phyloP scores from a whole-genome alignment of 2,888 invertebrate genomes.

The Troglohyphantes excavatus region DNA sequence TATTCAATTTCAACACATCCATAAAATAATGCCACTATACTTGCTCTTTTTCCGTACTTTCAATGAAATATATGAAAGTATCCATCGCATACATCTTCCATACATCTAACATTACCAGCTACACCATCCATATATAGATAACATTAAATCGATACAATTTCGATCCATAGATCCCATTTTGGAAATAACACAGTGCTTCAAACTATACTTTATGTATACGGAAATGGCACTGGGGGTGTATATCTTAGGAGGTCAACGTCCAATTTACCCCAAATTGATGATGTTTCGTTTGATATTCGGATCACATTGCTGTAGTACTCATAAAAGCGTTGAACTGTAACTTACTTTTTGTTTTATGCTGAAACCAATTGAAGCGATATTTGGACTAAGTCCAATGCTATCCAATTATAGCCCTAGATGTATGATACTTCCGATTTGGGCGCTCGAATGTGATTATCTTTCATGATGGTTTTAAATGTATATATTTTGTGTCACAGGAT shows the following conservation, averaged over 20 bases:
- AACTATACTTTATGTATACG: background rate
- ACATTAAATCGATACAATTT: too few species aligned
- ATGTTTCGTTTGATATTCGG: background rate
- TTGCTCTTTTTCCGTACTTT: too few species aligned
- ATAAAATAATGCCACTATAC: too few species aligned
- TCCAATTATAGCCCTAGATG: background rate
- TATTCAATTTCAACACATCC: too few species aligned
- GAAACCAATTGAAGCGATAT: background rate
- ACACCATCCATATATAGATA: too few species aligned
- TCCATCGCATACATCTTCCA: too few species aligned
- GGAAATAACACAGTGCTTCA: too few species aligned
- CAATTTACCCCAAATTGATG: background rate
- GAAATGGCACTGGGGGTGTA: background rate
- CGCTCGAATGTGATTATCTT: background rate
- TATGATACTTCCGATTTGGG: background rate
- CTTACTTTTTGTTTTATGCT: background rate
- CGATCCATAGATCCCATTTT: too few species aligned
- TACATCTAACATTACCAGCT: too few species aligned
- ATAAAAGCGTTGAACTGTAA: constrained; percentile 9
- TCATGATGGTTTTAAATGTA: background rate
- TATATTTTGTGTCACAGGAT: background rate
- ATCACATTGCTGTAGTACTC: constrained; percentile 4
- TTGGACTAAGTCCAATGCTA: background rate
- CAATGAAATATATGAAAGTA: too few species aligned
- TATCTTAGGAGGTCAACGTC: constrained; percentile 1